phyloP scores from a whole-genome alignment of 2,113 vertebrate genomes.

The Mus musculus region GRCm39 chr12:46443001-46443500 shows the following conservation, averaged over 20 bases:
- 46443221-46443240: background rate
- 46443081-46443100: background rate
- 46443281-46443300: background rate
- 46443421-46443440: background rate
- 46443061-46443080: background rate
- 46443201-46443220: background rate
- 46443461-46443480: background rate
- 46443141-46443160: conserved; percentile 2
- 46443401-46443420: background rate
- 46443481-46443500: background rate
- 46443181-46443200: background rate
- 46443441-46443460: background rate
- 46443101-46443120: background rate
- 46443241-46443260: background rate
- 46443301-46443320: background rate
- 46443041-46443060: background rate
- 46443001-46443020: background rate
- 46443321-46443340: background rate
- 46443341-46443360: background rate
- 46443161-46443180: background rate
- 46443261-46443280: background rate
- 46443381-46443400: background rate
- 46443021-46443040: background rate
- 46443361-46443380: background rate
- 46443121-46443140: conserved; percentile 2